phyloP scores from a whole-genome alignment of 2,888 invertebrate genomes.

The Eristalinus aeneus region DNA sequence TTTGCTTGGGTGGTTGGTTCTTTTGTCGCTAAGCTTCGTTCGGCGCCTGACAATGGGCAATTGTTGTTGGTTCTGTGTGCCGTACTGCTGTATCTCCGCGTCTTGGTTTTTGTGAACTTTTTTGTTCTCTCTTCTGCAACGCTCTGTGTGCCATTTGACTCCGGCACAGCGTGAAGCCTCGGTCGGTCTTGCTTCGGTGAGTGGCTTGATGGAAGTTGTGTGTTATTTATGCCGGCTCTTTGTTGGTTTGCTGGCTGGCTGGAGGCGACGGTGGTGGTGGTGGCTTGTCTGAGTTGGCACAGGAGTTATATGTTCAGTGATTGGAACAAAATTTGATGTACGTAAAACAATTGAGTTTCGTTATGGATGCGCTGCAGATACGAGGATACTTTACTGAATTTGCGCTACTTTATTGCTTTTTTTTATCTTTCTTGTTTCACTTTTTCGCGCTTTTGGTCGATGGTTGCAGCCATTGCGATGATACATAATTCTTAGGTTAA shows the following conservation, averaged over 20 bases:
- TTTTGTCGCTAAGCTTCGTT: not conserved
- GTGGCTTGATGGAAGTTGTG: constrained; percentile 58
- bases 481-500: constrained; percentile 9
- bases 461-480: not conserved
- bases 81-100: not conserved
- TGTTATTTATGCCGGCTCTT: constrained; percentile 62
- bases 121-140: constrained; percentile 9
- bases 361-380: constrained; percentile 52
- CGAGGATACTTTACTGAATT: constrained; percentile 18
- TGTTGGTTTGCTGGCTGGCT: constrained; percentile 12
- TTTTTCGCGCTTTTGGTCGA: not conserved
- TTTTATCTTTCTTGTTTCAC: not conserved
- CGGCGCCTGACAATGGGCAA: constrained; percentile 37
- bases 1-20: constrained; percentile 18
- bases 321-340: constrained; percentile 61
- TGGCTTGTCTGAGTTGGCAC: constrained; percentile 2
- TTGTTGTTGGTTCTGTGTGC: constrained; percentile 12
- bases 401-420: not conserved
- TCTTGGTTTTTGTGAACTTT: not conserved
- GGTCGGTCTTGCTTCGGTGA: constrained; percentile 58
- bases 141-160: constrained; percentile 53
- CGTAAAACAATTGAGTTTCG: constrained; percentile 58
- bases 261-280: not conserved
- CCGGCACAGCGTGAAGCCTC: constrained; percentile 54
- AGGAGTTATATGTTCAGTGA: constrained; percentile 53